Evolutionary conservation across 1,140 invertebrate genomes (phyloP).

Genomic region (Zaprionus taronus): DNA sequence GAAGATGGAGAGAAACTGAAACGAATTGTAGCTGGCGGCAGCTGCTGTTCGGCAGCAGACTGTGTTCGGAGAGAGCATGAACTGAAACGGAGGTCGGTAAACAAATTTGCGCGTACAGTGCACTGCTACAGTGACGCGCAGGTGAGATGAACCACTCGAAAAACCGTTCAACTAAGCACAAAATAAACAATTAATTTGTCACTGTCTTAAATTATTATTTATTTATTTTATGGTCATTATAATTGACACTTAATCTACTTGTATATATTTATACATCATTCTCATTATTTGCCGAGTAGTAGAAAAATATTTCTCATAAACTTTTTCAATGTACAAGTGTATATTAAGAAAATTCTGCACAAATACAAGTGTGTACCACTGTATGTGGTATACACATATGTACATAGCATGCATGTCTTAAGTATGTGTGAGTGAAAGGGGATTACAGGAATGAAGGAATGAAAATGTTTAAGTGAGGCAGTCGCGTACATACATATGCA

Average conservation of each 20-base stretch:
- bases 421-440: neutral
- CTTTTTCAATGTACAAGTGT: no score
- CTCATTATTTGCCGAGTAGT: neutral
- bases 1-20: slow-evolving; percentile 39
- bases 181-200: neutral
- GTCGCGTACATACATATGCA: neutral
- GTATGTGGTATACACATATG: neutral
- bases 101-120: slow-evolving; percentile 13
- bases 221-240: neutral
- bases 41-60: slow-evolving; percentile 26
- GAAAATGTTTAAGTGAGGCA: neutral
- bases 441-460: neutral
- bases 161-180: neutral
- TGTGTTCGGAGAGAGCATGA: slow-evolving; percentile 19
- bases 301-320: no score
- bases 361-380: neutral
- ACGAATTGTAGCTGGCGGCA: slow-evolving; percentile 6
- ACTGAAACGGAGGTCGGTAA: slow-evolving; percentile 17
- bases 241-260: neutral
- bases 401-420: neutral
- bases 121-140: slow-evolving; percentile 5
- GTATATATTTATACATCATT: neutral
- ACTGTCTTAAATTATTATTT: neutral
- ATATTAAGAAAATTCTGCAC: no score
- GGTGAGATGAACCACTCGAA: neutral